Evolutionary conservation across 2,888 invertebrate genomes (phyloP).

Genomic region (Scelioninae gen. 2): DNA sequence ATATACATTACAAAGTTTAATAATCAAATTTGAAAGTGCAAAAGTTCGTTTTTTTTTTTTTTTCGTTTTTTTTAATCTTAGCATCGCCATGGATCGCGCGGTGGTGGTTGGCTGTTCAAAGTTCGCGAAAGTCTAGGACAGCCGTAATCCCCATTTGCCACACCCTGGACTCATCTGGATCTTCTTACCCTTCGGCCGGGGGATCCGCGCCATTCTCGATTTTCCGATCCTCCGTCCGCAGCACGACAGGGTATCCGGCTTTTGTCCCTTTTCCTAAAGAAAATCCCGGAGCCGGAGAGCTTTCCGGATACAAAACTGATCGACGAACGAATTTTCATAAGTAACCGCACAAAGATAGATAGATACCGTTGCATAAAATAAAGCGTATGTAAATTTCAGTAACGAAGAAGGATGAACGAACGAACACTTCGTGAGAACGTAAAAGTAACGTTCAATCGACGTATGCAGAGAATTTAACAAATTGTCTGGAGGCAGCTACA

Average conservation of each 20-base stretch:
- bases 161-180: constrained; percentile 60
- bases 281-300: constrained; percentile 49
- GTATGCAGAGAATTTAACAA: too few relatives aligned
- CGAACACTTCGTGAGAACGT: too few relatives aligned
- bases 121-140: constrained; percentile 52
- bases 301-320: constrained; percentile 53
- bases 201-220: constrained; percentile 49
- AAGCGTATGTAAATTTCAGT: too few relatives aligned
- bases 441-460: too few relatives aligned
- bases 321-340: constrained; percentile 58
- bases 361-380: too few relatives aligned
- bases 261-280: constrained; percentile 56
- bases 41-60: too few relatives aligned
- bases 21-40: too few relatives aligned
- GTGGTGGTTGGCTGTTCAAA: constrained; percentile 39
- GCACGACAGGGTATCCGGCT: constrained; percentile 54
- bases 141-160: constrained; percentile 59
- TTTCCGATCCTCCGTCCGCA: constrained; percentile 51
- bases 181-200: constrained; percentile 55
- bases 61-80: too few relatives aligned
- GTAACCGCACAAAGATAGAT: constrained; percentile 12
- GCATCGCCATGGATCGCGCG: too few relatives aligned
- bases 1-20: too few relatives aligned
- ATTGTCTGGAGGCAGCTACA: too few relatives aligned
- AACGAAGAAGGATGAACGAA: too few relatives aligned